phyloP scores from a whole-genome alignment of 2,797 vertebrate genomes.

The Alectoris magna region DNA sequence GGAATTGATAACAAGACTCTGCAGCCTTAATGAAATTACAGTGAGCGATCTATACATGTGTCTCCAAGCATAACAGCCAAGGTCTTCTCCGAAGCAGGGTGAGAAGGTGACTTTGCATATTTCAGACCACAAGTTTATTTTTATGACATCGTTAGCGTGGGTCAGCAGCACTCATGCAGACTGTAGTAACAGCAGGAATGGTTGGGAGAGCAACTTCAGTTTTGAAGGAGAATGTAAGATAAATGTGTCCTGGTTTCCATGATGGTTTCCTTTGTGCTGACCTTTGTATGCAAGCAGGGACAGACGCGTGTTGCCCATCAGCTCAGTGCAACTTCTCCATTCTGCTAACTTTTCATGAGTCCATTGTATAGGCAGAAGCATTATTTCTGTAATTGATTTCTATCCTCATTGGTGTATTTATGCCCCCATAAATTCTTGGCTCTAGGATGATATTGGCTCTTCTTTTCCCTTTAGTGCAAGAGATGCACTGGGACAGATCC shows the following conservation, averaged over 20 bases:
- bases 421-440: background rate
- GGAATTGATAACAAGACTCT: background rate
- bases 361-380: background rate
- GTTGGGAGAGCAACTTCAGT: background rate
- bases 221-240: background rate
- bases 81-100: background rate
- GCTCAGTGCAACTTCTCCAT: background rate
- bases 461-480: background rate
- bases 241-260: background rate
- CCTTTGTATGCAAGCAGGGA: background rate
- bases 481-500: background rate
- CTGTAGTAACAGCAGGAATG: background rate
- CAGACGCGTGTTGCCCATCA: background rate
- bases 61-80: constrained; percentile 4
- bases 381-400: background rate
- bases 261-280: background rate
- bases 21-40: background rate
- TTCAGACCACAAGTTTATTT: constrained; percentile 29
- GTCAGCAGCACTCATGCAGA: background rate
- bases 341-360: background rate
- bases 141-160: background rate
- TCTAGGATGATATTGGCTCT: background rate
- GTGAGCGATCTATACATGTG: background rate
- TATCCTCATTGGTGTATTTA: background rate
- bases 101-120: background rate